Evolutionary conservation across 1,140 invertebrate species (phyloP), one percentile per base, ranked within the genome.

Genomic region (Heliconius eleuchia): DNA sequence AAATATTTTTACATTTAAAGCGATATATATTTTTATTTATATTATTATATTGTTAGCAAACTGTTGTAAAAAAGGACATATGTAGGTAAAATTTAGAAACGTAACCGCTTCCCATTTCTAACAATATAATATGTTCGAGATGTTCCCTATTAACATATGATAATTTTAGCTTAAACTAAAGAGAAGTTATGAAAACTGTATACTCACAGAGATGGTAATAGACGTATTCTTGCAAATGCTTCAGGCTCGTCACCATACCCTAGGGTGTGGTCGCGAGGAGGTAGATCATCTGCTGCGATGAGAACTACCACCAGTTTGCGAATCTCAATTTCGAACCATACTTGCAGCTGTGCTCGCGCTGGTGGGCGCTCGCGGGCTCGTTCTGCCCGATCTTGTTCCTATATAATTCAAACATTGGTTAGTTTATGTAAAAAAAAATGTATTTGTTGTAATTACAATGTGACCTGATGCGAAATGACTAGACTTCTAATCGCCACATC

Each of bases 281-380:
- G 97, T 80, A 98, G 95, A 91, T 98, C 97, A 85, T 98, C 97
- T 9, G 96, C 98, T 6, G 97, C 97, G 87, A 98, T 96, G 39
- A 98, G 96, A 6, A 97, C 97, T 11, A 98, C 97, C 2, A 98
- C 97, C 80, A 98, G 93, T 86, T 98, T 97, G 81, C 96, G 96
- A 52, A 97, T 95, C 84, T 98, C 97, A 30, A 96, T 96, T 86
- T 98, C 97, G 92, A 98, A 98, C 96, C 97, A 98, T 27, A 98
- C 96, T 93, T 98, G 97, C 80, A 98, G 96, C 93, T 98, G 97
- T 30, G 98, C 96, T 27, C 97, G 95, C 42, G 96, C 96, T 77
- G 98, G 96, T 84, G 96, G 96, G 78, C 96, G 95, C 89, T 97
- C 97, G 50, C 97, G 96, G 6, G 96, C 96, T 73, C 97, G 96